phyloP scores from a whole-genome alignment of 2,797 vertebrate species.

The Micrastur ruficollis region DNA sequence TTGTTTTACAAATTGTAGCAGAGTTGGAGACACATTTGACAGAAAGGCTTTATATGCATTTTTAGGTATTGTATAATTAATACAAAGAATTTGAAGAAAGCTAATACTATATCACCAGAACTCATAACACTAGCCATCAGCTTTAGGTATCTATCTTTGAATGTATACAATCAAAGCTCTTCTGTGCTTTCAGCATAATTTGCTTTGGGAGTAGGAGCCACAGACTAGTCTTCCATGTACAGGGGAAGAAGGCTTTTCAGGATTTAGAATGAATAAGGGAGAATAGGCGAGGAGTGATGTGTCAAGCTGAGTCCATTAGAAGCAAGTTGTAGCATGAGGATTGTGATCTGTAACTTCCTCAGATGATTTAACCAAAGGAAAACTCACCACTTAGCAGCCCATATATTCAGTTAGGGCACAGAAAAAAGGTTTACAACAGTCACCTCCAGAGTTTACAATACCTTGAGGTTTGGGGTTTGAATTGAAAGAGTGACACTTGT shows the following conservation, averaged over 20 bases:
- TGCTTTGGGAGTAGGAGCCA: background rate
- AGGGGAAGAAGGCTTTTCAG: background rate
- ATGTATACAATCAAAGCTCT: background rate
- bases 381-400: background rate
- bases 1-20: background rate
- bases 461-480: background rate
- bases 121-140: background rate
- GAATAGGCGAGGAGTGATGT: background rate
- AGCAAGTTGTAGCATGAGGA: background rate
- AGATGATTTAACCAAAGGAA: background rate
- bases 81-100: background rate
- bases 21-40: background rate
- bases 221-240: background rate
- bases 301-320: background rate
- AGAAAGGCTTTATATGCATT: background rate
- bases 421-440: background rate
- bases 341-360: background rate
- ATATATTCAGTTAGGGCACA: background rate
- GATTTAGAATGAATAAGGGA: background rate
- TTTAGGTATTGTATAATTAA: background rate
- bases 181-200: background rate
- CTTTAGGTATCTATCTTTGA: background rate
- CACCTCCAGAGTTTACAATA: background rate
- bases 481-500: background rate
- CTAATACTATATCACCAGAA: background rate